A percentile compares a stretch with the other conserved stretches of the same genome.
Evolutionary conservation across 2,113 vertebrate species (phyloP).

Genomic region (Hassar affinis): DNA sequence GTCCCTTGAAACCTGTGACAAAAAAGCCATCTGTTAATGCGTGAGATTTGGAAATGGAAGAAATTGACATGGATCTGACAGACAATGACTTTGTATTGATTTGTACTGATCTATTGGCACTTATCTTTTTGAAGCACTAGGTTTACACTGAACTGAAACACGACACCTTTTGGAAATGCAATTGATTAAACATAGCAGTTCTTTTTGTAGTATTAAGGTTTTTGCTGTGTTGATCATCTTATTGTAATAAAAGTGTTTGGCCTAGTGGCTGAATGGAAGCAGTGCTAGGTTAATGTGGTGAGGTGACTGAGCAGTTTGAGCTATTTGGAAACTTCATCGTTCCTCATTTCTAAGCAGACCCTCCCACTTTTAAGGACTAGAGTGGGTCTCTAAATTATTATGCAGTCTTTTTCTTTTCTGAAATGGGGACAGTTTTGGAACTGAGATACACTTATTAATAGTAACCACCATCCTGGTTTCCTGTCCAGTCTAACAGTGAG

Average conservation of each 20-base stretch:
- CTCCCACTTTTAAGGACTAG: conserved; percentile 6
- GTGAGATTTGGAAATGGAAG: conserved; percentile 7
- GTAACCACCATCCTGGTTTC: conserved; percentile 37
- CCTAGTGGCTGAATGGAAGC: conserved; percentile 22
- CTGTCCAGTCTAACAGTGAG: background rate
- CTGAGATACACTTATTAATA: conserved; percentile 7
- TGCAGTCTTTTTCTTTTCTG: conserved; percentile 2
- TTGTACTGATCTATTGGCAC: conserved; percentile 40
- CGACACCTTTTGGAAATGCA: conserved; percentile 47
- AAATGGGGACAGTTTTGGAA: conserved; percentile 30
- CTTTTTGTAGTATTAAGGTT: conserved; percentile 45
- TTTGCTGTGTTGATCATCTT: conserved; percentile 8
- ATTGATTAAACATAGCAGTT: conserved; percentile 47
- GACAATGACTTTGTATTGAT: conserved; percentile 42
- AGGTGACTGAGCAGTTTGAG: background rate
- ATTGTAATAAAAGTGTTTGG: conserved; percentile 11
- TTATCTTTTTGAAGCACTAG: conserved; percentile 38
- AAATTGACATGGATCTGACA: background rate
- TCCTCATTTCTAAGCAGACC: conserved; percentile 30
- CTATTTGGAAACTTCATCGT: conserved; percentile 6
- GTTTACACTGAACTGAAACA: conserved; percentile 44
- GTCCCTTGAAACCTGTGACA: conserved; percentile 18
- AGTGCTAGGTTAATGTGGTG: conserved; percentile 10
- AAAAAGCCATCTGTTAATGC: conserved; percentile 3
- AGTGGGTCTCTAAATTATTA: conserved; percentile 8